phyloP scores from a whole-genome alignment of 2,797 vertebrate genomes.

The Sebastes variabilis region DNA sequence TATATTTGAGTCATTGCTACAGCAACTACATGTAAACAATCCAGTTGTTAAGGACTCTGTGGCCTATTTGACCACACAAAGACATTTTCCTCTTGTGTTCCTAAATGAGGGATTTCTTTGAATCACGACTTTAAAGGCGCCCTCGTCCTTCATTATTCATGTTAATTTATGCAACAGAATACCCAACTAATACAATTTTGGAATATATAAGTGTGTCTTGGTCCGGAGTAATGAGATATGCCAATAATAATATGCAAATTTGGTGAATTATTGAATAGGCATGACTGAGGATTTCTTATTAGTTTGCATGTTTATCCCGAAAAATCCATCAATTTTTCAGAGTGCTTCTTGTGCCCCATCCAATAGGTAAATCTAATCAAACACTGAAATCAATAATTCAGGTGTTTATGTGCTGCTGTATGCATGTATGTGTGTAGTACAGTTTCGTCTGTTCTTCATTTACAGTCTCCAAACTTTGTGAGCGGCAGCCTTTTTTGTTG shows the following conservation, averaged over 20 bases:
- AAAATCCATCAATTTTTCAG: conserved; percentile 74
- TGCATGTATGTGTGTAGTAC: conserved; percentile 15
- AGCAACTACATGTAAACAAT: conserved; percentile 4
- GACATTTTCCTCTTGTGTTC: conserved; percentile 33
- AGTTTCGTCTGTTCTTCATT: conserved; percentile 35
- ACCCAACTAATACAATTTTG: conserved; percentile 76
- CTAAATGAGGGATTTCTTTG: conserved; percentile 59
- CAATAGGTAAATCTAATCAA: conserved; percentile 77
- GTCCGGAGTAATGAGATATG: conserved; percentile 79
- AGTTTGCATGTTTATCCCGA: conserved; percentile 78
- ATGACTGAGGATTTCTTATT: conserved; percentile 77
- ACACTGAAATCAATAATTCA: conserved; percentile 78
- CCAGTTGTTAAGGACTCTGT: conserved; percentile 3
- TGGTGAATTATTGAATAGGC: conserved; percentile 83
- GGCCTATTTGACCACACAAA: conserved; percentile 52
- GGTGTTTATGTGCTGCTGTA: conserved; percentile 49
- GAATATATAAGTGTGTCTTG: conserved; percentile 82
- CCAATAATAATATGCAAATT: conserved; percentile 86
- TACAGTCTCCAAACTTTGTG: conserved; percentile 48
- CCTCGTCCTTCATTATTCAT: conserved; percentile 77
- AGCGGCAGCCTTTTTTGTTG: conserved; percentile 17
- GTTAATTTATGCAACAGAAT: conserved; percentile 80
- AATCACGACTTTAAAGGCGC: conserved; percentile 64
- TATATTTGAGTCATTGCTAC: not conserved
- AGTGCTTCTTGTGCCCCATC: conserved; percentile 53